Evolutionary conservation across 2,888 invertebrate genomes (phyloP).

Genomic region (Cryptocephalus primarius): DNA sequence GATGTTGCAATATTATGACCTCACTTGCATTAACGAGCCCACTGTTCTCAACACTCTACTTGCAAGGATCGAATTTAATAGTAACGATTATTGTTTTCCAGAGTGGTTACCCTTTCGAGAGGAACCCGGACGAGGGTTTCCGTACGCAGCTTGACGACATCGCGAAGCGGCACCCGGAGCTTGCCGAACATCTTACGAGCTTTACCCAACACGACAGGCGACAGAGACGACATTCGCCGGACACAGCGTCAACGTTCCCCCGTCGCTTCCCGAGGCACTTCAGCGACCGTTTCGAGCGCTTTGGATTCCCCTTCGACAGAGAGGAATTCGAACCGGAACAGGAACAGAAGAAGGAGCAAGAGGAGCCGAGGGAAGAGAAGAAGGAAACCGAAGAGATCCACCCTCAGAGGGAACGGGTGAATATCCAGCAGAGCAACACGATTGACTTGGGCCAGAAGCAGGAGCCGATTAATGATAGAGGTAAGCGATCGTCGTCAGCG

Average conservation of each 20-base stretch:
- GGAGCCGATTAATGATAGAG: conserved; percentile 48
- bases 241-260: conserved; percentile 15
- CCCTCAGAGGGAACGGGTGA: conserved; percentile 23
- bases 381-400: conserved; percentile 20
- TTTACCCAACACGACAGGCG: conserved; percentile 32
- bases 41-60: too few relatives aligned
- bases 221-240: conserved; percentile 28
- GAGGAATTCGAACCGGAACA: conserved; percentile 16
- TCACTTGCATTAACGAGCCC: too few relatives aligned
- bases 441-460: conserved; percentile 65
- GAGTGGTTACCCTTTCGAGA: conserved; percentile 57
- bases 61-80: too few relatives aligned
- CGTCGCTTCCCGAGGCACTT: conserved; percentile 27
- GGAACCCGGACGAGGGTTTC: conserved; percentile 37
- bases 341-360: conserved; percentile 3
- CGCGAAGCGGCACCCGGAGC: conserved; percentile 62
- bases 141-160: conserved; percentile 53
- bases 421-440: conserved; percentile 51
- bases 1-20: too few relatives aligned
- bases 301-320: conserved; percentile 28
- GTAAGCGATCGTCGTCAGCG: conserved; percentile 68
- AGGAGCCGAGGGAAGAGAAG: conserved; percentile 3
- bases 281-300: conserved; percentile 27
- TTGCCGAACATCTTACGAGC: conserved; percentile 51
- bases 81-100: not conserved